These are phyloP conservation scores for Pollenia griseotomentosa DNA, from an alignment of 2,888 invertebrate genomes.

Conservation along the genomic window DNA sequence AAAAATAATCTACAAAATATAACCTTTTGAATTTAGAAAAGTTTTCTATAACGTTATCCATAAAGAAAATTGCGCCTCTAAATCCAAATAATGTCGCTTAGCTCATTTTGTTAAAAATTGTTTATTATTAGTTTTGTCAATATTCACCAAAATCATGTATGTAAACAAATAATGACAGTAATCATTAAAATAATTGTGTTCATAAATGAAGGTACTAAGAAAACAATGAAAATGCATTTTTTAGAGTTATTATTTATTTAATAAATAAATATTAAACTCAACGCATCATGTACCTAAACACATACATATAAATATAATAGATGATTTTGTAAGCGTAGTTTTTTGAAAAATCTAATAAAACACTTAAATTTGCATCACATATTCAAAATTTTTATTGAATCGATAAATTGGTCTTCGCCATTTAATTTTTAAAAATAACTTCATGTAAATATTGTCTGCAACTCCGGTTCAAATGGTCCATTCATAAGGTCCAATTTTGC, in stretches of 20 bases:
- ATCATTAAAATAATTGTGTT: neutral
- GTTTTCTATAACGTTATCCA: no score
- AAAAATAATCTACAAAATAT: no score
- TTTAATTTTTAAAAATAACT: no score
- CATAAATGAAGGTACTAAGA: neutral
- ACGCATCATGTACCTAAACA: neutral
- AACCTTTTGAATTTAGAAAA: no score
- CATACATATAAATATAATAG: neutral
- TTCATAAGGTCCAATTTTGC: no score
- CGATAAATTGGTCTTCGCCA: no score
- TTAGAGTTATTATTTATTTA: constrained; percentile 2
- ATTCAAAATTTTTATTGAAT: no score
- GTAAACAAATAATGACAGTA: neutral
- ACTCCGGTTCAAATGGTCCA: no score
- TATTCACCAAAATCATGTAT: neutral
- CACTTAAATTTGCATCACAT: no score
- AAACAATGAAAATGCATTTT: neutral
- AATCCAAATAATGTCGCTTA: neutral
- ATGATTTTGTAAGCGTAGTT: no score
- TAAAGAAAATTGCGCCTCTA: neutral
- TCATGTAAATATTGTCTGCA: no score
- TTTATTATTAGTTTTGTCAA: neutral
- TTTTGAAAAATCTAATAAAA: no score
- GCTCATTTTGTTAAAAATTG: neutral
- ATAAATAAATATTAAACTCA: constrained; percentile 8